Conservation (phyloP, 2,888 invertebrate genomes). For the Oasisia sp. region DNA sequence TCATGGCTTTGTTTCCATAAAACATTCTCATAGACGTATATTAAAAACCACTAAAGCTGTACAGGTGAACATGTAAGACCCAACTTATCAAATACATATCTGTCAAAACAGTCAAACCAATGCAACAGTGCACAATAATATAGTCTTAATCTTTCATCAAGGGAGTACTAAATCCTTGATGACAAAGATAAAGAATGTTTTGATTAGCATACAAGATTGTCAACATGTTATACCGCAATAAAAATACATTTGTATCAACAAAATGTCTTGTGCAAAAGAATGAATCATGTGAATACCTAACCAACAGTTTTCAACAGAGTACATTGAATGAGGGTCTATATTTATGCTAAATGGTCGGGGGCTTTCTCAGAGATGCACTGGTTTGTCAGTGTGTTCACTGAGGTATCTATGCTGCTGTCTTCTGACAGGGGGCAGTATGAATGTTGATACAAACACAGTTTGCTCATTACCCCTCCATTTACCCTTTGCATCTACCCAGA, state of each 20-base stretch:
- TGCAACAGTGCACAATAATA: not conserved
- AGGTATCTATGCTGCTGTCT: not conserved
- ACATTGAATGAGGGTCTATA: too few relatives aligned
- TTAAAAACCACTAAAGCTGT: too few relatives aligned
- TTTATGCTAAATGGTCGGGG: not conserved
- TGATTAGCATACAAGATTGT: too few relatives aligned
- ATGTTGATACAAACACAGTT: not conserved
- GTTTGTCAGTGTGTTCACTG: not conserved
- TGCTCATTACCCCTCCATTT: not conserved
- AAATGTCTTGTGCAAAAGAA: not conserved
- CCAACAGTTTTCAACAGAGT: too few relatives aligned
- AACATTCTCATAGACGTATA: too few relatives aligned
- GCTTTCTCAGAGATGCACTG: not conserved
- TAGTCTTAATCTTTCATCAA: not conserved
- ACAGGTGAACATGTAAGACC: too few relatives aligned
- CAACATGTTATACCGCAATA: not conserved
- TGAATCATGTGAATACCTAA: not conserved
- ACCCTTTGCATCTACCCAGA: not conserved
- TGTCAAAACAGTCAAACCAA: not conserved
- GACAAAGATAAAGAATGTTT: not conserved
- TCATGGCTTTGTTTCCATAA: too few relatives aligned
- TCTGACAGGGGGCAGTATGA: not conserved
- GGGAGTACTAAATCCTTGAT: not conserved
- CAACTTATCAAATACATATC: too few relatives aligned
- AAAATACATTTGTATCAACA: not conserved